Conservation (phyloP, 2,797 vertebrate genomes). For the Carcharodon carcharias region DNA sequence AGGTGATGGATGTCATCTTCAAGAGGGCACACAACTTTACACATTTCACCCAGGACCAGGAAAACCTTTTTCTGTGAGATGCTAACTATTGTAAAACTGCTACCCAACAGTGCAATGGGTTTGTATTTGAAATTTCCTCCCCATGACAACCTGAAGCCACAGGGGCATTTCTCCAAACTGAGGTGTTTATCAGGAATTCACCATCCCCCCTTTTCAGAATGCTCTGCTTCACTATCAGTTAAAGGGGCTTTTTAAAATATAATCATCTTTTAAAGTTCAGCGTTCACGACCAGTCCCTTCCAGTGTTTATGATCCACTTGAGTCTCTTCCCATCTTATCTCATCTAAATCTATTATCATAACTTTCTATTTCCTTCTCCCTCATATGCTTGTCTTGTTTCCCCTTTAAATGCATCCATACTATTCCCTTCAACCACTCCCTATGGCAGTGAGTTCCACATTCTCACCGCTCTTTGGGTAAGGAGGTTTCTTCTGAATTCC, state of each 20-base stretch:
- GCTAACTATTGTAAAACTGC: too few relatives aligned
- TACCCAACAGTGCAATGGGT: too few relatives aligned
- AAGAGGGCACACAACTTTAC: too few relatives aligned
- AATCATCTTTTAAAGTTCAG: not conserved
- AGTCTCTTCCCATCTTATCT: not conserved
- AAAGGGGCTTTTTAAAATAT: not conserved
- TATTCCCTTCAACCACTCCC: too few relatives aligned
- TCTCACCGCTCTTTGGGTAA: not conserved
- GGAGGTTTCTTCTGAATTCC: not conserved
- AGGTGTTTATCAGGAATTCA: not conserved
- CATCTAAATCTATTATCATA: not conserved
- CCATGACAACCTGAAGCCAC: not conserved
- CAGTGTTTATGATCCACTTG: not conserved
- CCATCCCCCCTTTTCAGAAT: not conserved
- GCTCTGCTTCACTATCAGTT: not conserved
- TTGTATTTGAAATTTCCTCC: not conserved
- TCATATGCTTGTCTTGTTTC: not conserved
- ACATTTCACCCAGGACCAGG: too few relatives aligned
- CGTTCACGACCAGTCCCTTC: not conserved
- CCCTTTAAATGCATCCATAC: not conserved
- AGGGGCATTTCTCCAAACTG: not conserved
- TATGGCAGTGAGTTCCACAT: too few relatives aligned
- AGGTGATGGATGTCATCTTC: too few relatives aligned
- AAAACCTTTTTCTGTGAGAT: too few relatives aligned
- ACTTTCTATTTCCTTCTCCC: not conserved